Conservation (phyloP, 2,113 vertebrate species). For the Trogon melanurus region DNA sequence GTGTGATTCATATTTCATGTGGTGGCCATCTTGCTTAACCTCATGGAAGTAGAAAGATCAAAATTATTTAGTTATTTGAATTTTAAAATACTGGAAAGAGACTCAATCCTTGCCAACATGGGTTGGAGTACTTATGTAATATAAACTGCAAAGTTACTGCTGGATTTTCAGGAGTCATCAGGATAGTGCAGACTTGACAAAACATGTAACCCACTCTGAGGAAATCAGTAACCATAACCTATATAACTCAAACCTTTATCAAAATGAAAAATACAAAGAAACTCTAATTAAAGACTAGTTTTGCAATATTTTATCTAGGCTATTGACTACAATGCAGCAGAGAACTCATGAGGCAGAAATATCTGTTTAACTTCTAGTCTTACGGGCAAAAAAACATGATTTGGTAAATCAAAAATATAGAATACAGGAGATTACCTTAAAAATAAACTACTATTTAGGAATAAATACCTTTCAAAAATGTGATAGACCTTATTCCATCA, state of each 20-base stretch:
- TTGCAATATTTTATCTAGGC: background rate
- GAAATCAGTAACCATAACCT: background rate
- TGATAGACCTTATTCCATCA: accelerated
- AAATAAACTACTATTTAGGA: background rate
- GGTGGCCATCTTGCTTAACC: background rate
- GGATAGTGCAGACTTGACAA: background rate
- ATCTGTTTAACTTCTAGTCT: background rate
- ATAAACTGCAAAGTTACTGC: background rate
- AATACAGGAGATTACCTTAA: background rate
- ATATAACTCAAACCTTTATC: background rate
- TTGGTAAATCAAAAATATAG: background rate
- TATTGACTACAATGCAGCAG: background rate
- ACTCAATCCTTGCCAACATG: background rate
- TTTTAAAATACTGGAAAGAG: background rate
- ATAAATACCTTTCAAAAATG: background rate
- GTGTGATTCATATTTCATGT: background rate
- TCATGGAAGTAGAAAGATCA: background rate
- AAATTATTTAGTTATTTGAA: background rate
- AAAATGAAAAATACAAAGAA: background rate
- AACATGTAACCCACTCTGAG: background rate
- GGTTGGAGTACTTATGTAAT: background rate
- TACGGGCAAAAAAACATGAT: background rate
- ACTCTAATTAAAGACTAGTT: background rate
- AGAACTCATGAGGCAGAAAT: background rate
- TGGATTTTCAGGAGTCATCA: background rate